Evolutionary conservation across 2,888 invertebrate genomes (phyloP).

Genomic region (Sinhomidia bicolor): DNA sequence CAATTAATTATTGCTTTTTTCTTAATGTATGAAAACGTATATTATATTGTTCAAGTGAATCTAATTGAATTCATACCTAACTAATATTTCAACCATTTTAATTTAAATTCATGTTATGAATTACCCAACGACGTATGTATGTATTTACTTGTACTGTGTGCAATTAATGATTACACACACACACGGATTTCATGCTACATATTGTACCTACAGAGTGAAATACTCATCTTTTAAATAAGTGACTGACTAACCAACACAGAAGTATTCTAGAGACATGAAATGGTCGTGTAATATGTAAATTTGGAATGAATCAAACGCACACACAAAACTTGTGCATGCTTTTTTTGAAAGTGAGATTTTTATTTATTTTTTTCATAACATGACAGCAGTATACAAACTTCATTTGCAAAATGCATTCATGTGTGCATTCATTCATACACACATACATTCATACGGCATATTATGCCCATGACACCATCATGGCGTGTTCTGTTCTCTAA

Average conservation of each 20-base stretch:
- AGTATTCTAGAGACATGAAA: constrained; percentile 45
- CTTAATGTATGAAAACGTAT: neutral
- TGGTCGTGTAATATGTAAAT: constrained; percentile 58
- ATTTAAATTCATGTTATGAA: constrained; percentile 26
- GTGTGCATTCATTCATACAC: constrained; percentile 16
- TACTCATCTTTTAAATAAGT: too few relatives aligned
- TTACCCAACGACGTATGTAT: constrained; percentile 26
- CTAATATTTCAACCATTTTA: constrained; percentile 27
- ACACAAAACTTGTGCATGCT: too few relatives aligned
- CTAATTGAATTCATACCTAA: constrained; percentile 5
- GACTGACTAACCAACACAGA: neutral
- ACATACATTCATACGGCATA: too few relatives aligned
- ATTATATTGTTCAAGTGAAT: constrained; percentile 9
- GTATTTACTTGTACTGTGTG: neutral
- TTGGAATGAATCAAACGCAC: constrained; percentile 41
- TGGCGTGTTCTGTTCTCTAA: neutral
- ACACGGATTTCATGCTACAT: neutral
- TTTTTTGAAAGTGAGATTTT: constrained; percentile 66
- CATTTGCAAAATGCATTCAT: constrained; percentile 17
- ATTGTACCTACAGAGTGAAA: neutral
- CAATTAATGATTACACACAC: constrained; percentile 35
- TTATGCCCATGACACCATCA: constrained; percentile 6
- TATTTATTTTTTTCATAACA: too few relatives aligned
- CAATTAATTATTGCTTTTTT: constrained; percentile 31
- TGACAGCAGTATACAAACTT: neutral